These are phyloP conservation scores for Cetonia aurata DNA, from an alignment of 2,888 invertebrate genomes.

Conservation along the genomic window DNA sequence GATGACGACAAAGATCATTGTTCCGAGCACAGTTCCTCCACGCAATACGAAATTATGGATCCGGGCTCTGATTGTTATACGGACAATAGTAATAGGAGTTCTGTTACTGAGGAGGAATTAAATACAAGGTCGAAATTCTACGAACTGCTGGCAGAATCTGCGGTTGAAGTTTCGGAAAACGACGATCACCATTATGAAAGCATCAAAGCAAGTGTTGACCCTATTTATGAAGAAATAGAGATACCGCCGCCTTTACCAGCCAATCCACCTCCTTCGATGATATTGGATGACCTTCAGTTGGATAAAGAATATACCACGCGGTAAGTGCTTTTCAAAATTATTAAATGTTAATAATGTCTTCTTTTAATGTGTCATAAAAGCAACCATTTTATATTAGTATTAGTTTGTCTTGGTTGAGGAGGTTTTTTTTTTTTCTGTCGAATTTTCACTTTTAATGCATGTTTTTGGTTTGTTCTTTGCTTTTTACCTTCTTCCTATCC, in stretches of 20 bases:
- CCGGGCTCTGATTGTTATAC: constrained; percentile 81
- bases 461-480: no score
- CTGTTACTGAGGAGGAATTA: constrained; percentile 73
- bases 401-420: no score
- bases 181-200: constrained; percentile 81
- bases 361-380: no score
- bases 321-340: constrained; percentile 52
- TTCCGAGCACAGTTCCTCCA: constrained; percentile 71
- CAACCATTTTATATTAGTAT: neutral
- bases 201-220: constrained; percentile 76
- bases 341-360: neutral
- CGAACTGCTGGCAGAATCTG: constrained; percentile 78
- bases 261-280: constrained; percentile 81
- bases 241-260: constrained; percentile 84
- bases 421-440: no score
- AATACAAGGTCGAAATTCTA: constrained; percentile 78
- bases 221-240: constrained; percentile 84
- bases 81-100: constrained; percentile 68
- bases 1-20: constrained; percentile 64
- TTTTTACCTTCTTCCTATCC: no score
- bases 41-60: constrained; percentile 82
- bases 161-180: constrained; percentile 76
- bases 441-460: no score
- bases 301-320: constrained; percentile 78
- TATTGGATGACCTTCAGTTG: constrained; percentile 74